Evolutionary conservation across 1,140 invertebrate species (phyloP), one percentile per base, ranked within the genome.

Genomic region (Asbolus verrucosus): DNA sequence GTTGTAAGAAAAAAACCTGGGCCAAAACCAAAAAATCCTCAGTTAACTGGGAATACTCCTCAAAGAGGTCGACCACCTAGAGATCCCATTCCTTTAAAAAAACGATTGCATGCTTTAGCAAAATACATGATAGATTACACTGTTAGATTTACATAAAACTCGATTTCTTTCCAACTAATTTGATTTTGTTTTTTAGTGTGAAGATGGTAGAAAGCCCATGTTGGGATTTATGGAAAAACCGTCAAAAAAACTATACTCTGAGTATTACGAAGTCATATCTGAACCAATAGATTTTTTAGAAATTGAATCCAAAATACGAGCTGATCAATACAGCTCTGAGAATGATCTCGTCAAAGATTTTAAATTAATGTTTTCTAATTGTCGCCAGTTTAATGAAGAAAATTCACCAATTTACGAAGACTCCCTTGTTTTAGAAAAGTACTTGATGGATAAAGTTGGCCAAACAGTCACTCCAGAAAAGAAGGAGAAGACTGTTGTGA

Each of bases 221-320:
- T 83, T 94, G 33, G 89, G 94, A 74, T 99, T 99, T 79, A 94
- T 98, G 92, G 94, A 97, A 81, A 95, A 98, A 79, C 97, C 97
- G 1, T 96, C 94, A 0, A 95, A 94, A 77, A 97, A 97, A 81
- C 83, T 96, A 13, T 98, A 98, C 83, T 94, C 96, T 0, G 96
- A 97, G 80, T 98, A 98, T 82, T 98, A 98, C 83, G 91, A 95
- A 82, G 90, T 98, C 0, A 98, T 98, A 67, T 86, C 90, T 27
- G 92, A 94, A 74, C 97, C 97, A 0, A 97, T 98, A 67, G 96
- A 98, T 81, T 95, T 98, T 91, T 86, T 94, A 30, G 94, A 91
- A 19, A 98, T 98, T 78, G 93, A 97, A 78, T 83, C 88, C 11
- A 97, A 97, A 82, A 97, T 98, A 41, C 93, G 94, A 80, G 84